Evolutionary conservation across 2,113 vertebrate species (phyloP).

Genomic region (Empidonax traillii): DNA sequence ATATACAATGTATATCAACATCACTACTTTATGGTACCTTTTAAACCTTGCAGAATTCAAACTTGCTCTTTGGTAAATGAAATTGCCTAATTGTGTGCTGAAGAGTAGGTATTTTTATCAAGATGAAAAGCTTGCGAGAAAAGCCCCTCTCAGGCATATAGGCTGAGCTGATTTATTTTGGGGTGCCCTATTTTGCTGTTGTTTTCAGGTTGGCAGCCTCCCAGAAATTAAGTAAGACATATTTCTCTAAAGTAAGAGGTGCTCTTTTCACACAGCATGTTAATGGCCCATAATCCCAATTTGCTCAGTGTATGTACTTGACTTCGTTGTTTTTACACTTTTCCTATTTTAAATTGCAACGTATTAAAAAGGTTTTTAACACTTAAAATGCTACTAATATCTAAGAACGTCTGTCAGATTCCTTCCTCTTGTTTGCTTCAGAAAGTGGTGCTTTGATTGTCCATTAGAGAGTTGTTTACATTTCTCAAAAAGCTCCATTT

Average conservation of each 20-base stretch:
- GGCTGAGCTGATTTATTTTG: constrained; percentile 15
- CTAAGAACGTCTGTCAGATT: constrained; percentile 78
- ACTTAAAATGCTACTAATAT: constrained; percentile 68
- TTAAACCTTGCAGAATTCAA: not conserved
- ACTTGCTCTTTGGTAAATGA: constrained; percentile 15
- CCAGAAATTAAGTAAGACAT: not conserved
- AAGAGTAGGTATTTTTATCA: constrained; percentile 4
- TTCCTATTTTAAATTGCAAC: constrained; percentile 46
- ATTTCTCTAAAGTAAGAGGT: not conserved
- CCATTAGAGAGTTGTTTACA: constrained; percentile 98
- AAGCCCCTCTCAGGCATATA: not conserved
- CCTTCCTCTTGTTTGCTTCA: constrained; percentile 81
- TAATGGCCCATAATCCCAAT: constrained; percentile 23
- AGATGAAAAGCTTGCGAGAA: not conserved
- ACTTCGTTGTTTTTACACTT: constrained; percentile 21
- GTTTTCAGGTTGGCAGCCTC: constrained; percentile 25
- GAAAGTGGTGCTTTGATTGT: constrained; percentile 90
- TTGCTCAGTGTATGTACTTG: constrained; percentile 24
- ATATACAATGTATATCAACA: not conserved
- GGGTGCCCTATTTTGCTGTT: not conserved
- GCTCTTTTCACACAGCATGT: not conserved
- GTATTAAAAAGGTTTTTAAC: constrained; percentile 69
- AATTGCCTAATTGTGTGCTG: constrained; percentile 4
- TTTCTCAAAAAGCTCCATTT: constrained; percentile 99
- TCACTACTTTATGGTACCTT: not conserved